Evolutionary conservation across 2,888 invertebrate species (phyloP).

Genomic region (Euzophera pinguis): DNA sequence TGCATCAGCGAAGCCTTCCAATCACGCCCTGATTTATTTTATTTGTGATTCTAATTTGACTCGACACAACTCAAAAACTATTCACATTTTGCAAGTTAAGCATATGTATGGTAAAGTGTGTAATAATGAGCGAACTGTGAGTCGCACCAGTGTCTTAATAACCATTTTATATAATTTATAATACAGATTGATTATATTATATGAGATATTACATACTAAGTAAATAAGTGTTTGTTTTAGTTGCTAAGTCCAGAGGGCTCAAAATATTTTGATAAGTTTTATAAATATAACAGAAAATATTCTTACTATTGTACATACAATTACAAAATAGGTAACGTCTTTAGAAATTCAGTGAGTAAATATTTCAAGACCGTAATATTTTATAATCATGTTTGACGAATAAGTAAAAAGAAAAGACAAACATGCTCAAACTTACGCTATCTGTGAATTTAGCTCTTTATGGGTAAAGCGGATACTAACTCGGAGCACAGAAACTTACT

Average conservation of each 20-base stretch:
- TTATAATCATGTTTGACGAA: neutral
- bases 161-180: constrained; percentile 32
- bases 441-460: neutral
- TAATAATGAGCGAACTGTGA: constrained; percentile 43
- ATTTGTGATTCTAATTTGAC: constrained; percentile 35
- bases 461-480: constrained; percentile 5
- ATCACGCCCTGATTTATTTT: constrained; percentile 69
- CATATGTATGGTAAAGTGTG: constrained; percentile 57
- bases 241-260: constrained; percentile 52
- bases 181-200: constrained; percentile 28
- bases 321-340: neutral
- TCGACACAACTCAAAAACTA: constrained; percentile 77
- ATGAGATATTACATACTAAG: constrained; percentile 31
- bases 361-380: neutral
- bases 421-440: constrained; percentile 12
- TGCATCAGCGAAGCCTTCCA: constrained; percentile 59
- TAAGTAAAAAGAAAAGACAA: constrained; percentile 1
- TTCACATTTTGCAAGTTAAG: constrained; percentile 64
- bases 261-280: constrained; percentile 24
- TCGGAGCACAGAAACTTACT: constrained; percentile 12
- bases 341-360: neutral
- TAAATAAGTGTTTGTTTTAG: constrained; percentile 35
- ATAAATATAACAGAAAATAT: neutral
- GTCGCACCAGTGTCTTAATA: constrained; percentile 62
- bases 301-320: constrained; percentile 2